Percentiles rank a stretch among this genome's conserved stretches.
Conservation (phyloP, 2,888 invertebrate genomes). For the Mactromeris polynyma region DNA sequence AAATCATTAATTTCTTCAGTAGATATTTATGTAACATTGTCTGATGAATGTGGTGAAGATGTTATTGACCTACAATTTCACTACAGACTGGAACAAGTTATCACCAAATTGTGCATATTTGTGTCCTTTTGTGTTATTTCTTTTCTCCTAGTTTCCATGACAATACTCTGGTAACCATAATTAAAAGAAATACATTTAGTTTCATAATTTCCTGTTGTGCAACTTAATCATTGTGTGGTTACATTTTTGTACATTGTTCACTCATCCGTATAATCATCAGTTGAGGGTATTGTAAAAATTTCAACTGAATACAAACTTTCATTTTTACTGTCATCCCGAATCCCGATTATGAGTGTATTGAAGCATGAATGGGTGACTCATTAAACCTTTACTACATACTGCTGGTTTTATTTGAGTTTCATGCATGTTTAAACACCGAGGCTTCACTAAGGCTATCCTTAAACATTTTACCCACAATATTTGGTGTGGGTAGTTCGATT, state of each 20-base stretch:
- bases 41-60: too few relatives aligned
- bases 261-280: neutral
- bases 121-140: too few relatives aligned
- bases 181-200: neutral
- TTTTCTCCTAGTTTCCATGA: neutral
- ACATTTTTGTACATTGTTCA: slow-evolving; percentile 10
- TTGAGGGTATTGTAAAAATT: neutral
- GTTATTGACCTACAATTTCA: too few relatives aligned
- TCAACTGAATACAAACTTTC: slow-evolving; percentile 14
- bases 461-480: neutral
- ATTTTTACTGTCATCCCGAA: neutral
- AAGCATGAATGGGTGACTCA: neutral
- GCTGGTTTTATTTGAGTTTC: slow-evolving; percentile 7
- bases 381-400: neutral
- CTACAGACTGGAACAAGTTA: too few relatives aligned
- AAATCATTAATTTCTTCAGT: too few relatives aligned
- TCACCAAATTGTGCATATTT: too few relatives aligned
- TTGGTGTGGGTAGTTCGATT: neutral
- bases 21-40: too few relatives aligned
- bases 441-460: neutral
- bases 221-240: neutral
- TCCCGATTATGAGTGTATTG: neutral
- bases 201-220: neutral
- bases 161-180: neutral
- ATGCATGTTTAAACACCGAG: slow-evolving; percentile 11